A percentile compares a stretch with the other conserved stretches of the same genome.
These are phyloP conservation scores for Cromileptes altivelis DNA, from an alignment of 2,113 vertebrate genomes.

Conservation along the genomic window DNA sequence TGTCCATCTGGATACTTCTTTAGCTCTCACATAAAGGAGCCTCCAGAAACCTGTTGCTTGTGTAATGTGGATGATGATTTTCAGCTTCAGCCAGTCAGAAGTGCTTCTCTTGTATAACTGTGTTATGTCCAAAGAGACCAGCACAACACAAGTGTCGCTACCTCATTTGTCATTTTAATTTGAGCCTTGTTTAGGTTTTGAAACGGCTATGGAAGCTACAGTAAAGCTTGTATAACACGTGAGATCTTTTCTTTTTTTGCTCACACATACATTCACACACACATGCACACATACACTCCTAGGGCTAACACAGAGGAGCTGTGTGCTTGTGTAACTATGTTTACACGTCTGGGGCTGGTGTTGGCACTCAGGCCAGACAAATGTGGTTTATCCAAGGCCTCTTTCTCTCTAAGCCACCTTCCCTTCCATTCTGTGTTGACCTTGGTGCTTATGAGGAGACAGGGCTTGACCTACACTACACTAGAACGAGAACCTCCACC, in stretches of 20 bases:
- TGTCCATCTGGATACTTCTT: conserved; percentile 3
- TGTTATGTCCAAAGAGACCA: neutral
- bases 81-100: conserved; percentile 18
- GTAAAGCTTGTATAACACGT: conserved; percentile 49
- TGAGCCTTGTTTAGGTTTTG: conserved; percentile 25
- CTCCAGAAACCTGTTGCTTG: conserved; percentile 12
- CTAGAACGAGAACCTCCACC: conserved; percentile 68
- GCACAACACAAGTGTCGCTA: neutral
- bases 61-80: conserved; percentile 8
- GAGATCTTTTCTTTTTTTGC: neutral
- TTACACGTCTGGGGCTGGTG: conserved; percentile 68
- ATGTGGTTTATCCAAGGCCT: conserved; percentile 80
- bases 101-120: conserved; percentile 5
- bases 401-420: conserved; percentile 83
- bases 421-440: conserved; percentile 80
- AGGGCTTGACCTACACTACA: conserved; percentile 83
- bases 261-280: neutral
- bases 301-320: conserved; percentile 44
- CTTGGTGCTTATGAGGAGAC: conserved; percentile 80
- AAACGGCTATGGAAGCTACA: conserved; percentile 26
- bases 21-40: neutral
- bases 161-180: conserved; percentile 4
- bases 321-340: conserved; percentile 78
- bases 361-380: conserved; percentile 72
- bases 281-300: conserved; percentile 21